Evolutionary conservation across 2,113 vertebrate genomes (phyloP), one percentile per base, ranked within the genome.

Genomic region (Oplegnathus fasciatus): DNA sequence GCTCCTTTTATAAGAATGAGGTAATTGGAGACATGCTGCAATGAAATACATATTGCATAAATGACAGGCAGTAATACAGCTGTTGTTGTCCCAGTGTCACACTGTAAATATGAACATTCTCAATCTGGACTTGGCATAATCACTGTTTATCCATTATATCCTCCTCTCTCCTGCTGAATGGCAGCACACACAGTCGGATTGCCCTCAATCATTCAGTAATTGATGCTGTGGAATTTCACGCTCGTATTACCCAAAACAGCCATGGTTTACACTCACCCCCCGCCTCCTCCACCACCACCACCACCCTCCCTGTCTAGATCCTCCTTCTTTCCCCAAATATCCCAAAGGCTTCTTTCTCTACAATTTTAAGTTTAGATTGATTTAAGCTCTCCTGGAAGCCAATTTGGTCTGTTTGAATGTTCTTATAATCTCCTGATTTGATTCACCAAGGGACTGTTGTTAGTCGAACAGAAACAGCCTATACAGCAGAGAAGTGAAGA

Each of bases 371-470:
- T 91, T 91, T 72, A 93, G 88, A 94, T 95, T 94, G 93, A 94
- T 95, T 96, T 92, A 75, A 94, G 89, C 90, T 88, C 86, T 93
- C 94, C 93, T 95, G 91, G 87, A 95, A 95, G 94, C 93, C 91
- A 95, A 93, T 95, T 94, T 94, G 84, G 89, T 83, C 87, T 84
- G 62, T 93, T 93, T 94, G 89, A 91, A 87, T 94, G 91, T 91
- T 94, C 87, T 89, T 88, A 86, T 91, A 94, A 95, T 94, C 92
- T 92, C 75, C 88, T 90, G 91, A 92, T 94, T 95, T 93, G 86
- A 96, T 93, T 92, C 91, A 92, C 67, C 14, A 9, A 75, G 86
- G 90, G 89, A 91, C 84, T 80, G 81, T 86, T 91, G 92, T 92
- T 89, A 83, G 89, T 77, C 69, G 85, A 85, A 81, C 85, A 82